These are phyloP conservation scores for Automeris io DNA, from an alignment of 2,888 invertebrate species.

Conservation along the genomic window DNA sequence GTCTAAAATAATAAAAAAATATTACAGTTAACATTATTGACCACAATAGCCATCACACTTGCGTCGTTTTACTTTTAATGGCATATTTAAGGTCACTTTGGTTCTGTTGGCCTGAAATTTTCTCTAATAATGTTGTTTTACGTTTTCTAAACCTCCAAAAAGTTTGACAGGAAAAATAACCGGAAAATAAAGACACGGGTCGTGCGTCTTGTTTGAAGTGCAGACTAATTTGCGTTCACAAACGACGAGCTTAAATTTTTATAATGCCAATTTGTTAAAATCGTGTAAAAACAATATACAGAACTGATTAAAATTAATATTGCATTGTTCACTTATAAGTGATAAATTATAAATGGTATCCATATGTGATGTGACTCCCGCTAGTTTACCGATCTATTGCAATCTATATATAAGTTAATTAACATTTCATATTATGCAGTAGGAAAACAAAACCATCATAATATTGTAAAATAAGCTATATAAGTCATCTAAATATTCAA, in stretches of 20 bases:
- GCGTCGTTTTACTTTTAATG: too few species aligned
- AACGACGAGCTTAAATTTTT: conserved; percentile 40
- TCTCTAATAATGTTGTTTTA: conserved; percentile 60
- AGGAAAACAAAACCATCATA: conserved; percentile 75
- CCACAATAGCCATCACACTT: too few species aligned
- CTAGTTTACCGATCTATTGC: conserved; percentile 32
- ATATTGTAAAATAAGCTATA: conserved; percentile 72
- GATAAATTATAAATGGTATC: conserved; percentile 60
- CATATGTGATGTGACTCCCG: conserved; percentile 62
- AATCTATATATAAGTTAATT: conserved; percentile 60
- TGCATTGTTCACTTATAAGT: conserved; percentile 47
- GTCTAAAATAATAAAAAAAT: too few species aligned
- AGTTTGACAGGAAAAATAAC: conserved; percentile 75
- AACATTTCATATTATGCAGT: conserved; percentile 69
- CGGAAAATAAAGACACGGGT: conserved; percentile 46
- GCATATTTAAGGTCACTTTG: too few species aligned
- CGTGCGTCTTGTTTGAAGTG: conserved; percentile 28
- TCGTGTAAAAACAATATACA: conserved; percentile 43
- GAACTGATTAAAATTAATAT: conserved; percentile 55
- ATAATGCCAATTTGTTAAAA: too few species aligned
- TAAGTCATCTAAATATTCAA: conserved; percentile 66
- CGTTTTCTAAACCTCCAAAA: conserved; percentile 70
- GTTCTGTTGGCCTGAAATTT: too few species aligned
- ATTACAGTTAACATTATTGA: too few species aligned
- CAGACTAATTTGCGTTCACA: conserved; percentile 20